Conservation (phyloP, 2,888 invertebrate genomes). For the Lepidochrysops patricia region DNA sequence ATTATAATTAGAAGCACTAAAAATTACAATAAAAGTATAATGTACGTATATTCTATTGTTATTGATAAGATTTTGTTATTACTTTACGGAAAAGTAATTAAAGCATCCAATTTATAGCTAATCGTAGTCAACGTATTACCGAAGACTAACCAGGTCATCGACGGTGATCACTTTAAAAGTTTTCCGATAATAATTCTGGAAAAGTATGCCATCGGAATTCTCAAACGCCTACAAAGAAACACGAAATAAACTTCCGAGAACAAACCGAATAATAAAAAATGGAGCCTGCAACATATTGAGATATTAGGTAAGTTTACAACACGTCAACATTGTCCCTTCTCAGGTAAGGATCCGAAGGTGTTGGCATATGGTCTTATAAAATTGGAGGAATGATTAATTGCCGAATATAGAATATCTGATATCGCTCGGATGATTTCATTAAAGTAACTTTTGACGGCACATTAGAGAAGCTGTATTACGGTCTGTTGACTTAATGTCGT, state of each 20-base stretch:
- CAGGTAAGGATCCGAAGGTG: slow-evolving; percentile 51
- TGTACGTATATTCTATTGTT: no score
- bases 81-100: no score
- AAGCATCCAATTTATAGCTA: no score
- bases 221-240: slow-evolving; percentile 1
- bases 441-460: slow-evolving; percentile 39
- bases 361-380: slow-evolving; percentile 48
- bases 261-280: slow-evolving; percentile 26
- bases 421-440: slow-evolving; percentile 40
- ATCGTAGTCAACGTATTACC: no score
- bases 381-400: slow-evolving; percentile 57
- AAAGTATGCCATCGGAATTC: not conserved
- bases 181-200: slow-evolving; percentile 8
- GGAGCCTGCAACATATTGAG: slow-evolving; percentile 46
- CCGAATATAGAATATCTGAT: slow-evolving; percentile 21
- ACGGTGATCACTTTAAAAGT: not conserved
- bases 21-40: no score
- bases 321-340: slow-evolving; percentile 53
- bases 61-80: no score
- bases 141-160: not conserved
- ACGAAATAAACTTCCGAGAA: slow-evolving; percentile 37
- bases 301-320: slow-evolving; percentile 57
- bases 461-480: not conserved
- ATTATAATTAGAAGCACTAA: no score
- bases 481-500: not conserved